Evolutionary conservation across 2,113 vertebrate species (phyloP).

Genomic region (Oncorhynchus gorbuscha): DNA sequence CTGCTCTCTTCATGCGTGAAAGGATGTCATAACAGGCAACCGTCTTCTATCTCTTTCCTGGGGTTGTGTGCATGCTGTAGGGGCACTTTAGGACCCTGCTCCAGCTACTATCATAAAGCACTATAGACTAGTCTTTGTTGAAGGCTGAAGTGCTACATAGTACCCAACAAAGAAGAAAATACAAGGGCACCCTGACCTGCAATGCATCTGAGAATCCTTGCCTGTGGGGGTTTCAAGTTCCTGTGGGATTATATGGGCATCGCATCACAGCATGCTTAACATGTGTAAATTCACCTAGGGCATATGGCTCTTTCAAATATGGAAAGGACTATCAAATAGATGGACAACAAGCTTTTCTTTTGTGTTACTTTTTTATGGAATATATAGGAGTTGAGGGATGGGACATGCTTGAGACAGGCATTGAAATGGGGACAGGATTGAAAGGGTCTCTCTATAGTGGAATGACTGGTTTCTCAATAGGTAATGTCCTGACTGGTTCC

Average conservation of each 20-base stretch:
- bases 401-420: neutral
- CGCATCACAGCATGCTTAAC: conserved; percentile 12
- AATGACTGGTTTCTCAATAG: too few relatives aligned
- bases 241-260: conserved; percentile 16
- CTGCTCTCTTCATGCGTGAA: neutral
- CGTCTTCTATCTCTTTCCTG: neutral
- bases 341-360: neutral
- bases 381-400: neutral
- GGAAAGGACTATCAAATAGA: neutral
- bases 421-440: too few relatives aligned
- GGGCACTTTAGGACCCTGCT: conserved; percentile 16
- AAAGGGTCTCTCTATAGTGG: too few relatives aligned
- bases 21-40: neutral
- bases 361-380: neutral
- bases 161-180: conserved; percentile 9
- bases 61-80: neutral
- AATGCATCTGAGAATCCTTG: neutral
- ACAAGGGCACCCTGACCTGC: conserved; percentile 1
- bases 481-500: too few relatives aligned
- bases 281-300: conserved; percentile 2
- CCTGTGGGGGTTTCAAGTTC: conserved; percentile 6
- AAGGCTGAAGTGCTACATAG: conserved; percentile 8
- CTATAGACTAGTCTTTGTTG: conserved; percentile 19
- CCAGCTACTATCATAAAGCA: conserved; percentile 19
- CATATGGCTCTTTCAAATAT: neutral